phyloP scores from a whole-genome alignment of 2,113 vertebrate species.

The Gopherus evgoodei region DNA sequence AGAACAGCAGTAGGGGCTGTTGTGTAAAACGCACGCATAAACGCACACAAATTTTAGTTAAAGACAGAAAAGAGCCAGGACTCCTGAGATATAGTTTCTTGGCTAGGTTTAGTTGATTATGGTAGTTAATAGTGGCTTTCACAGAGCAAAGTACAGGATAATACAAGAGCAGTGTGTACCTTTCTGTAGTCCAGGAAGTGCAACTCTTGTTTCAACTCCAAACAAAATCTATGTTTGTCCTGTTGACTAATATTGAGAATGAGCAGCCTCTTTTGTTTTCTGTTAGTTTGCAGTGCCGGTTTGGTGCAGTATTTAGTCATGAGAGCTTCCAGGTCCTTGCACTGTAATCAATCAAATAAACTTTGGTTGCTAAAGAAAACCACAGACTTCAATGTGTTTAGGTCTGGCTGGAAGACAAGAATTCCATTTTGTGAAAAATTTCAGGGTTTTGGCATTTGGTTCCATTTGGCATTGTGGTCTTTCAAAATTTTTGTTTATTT shows the following conservation, averaged over 20 bases:
- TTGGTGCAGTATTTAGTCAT: neutral
- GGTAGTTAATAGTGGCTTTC: neutral
- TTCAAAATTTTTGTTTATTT: neutral
- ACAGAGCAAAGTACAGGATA: neutral
- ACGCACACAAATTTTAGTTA: neutral
- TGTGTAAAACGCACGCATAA: neutral
- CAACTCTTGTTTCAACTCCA: neutral
- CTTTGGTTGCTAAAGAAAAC: neutral
- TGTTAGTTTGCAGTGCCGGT: neutral
- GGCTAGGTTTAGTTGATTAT: neutral
- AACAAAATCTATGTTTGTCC: neutral
- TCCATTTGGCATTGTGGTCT: neutral
- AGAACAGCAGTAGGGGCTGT: neutral
- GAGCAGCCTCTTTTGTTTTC: neutral
- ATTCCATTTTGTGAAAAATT: neutral
- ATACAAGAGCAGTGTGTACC: neutral
- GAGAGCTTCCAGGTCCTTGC: neutral
- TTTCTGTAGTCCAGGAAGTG: neutral
- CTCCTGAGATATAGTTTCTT: neutral
- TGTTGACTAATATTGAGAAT: neutral
- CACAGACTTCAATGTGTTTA: neutral
- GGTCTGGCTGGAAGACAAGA: neutral
- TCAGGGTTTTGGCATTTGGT: neutral
- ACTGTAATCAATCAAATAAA: neutral
- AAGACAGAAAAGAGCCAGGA: neutral